phyloP scores from a whole-genome alignment of 2,888 invertebrate genomes.

The Oligia strigilis region DNA sequence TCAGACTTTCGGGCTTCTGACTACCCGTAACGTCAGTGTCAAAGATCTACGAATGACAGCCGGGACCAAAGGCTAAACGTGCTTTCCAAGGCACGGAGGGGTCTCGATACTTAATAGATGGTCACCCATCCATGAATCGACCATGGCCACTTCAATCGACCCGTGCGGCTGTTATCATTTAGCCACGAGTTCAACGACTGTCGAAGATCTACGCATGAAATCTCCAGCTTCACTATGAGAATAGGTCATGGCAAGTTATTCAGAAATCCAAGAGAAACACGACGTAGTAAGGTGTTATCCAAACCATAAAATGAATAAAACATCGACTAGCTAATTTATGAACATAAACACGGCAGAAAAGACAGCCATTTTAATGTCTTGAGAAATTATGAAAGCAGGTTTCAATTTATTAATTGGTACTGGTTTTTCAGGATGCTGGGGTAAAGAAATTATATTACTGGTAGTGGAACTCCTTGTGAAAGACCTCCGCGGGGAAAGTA shows the following conservation, averaged over 20 bases:
- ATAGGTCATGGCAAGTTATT: neutral
- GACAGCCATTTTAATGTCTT: slow-evolving; percentile 33
- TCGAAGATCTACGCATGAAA: neutral
- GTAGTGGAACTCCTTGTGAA: neutral
- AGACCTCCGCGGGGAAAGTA: neutral
- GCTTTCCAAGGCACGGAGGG: too few species aligned
- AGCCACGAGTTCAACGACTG: too few species aligned
- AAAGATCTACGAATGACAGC: too few species aligned
- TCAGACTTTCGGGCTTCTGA: too few species aligned
- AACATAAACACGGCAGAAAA: slow-evolving; percentile 26
- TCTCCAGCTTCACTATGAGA: neutral
- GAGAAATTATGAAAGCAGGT: slow-evolving; percentile 48
- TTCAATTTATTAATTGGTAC: slow-evolving; percentile 24
- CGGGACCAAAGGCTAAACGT: too few species aligned
- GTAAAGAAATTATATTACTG: neutral
- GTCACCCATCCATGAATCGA: neutral
- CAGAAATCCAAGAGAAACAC: slow-evolving; percentile 13
- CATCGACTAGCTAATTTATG: slow-evolving; percentile 31
- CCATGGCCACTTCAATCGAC: neutral
- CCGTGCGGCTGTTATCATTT: too few species aligned
- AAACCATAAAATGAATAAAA: slow-evolving; percentile 41
- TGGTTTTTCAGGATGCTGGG: slow-evolving; percentile 35
- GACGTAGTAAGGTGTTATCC: neutral
- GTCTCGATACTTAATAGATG: too few species aligned
- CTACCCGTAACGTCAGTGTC: too few species aligned